Evolutionary conservation across 2,797 vertebrate genomes (phyloP), one percentile per base, ranked within the genome.

Genomic region (Benthosema pterotum): DNA sequence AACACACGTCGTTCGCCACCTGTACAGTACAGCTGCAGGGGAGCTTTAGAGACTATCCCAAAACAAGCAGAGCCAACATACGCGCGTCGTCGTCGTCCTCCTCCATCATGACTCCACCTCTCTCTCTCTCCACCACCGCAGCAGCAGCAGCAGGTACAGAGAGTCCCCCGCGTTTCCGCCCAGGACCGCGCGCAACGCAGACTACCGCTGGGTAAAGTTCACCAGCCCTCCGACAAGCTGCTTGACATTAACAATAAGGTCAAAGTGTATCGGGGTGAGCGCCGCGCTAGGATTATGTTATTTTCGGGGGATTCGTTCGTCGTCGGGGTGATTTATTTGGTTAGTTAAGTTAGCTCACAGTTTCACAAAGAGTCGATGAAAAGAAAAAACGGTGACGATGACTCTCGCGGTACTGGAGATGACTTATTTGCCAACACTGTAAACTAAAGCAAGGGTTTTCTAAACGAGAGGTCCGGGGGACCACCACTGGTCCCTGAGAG

Each of bases 211-310:
- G 84, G 86, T 89, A 89, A 89, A 89, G 88, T 89, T 91, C 89
- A 89, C 72, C 18, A 82, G 83, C 80, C 32, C 81, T 89, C 88
- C 72, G 79, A n/a, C 88, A 81, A 89, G 89, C 89, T 87, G 86
- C 84, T 87, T 90, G 87, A 91, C 89, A 90, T 90, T 90, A 84
- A 69, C 87, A 85, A 83, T 85, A 89, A 90, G 89, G 90, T 90
- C 90, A 90, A 83, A 86, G 83, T 84, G 83, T 78, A 86, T 79
- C 83, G 79, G 78, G 81, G 78, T 81, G 81, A 83, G 76, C 83
- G 84, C 83, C 74, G 67, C 74, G 67, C 6, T 80, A 85, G 85
- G 83, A 84, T 86, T 75, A 62, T 63, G 75, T 70, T 79, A 77
- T 69, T 82, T 74, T 74, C n/a, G n/a, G n/a, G 78, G 74, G 46